Evolutionary conservation across 2,797 vertebrate species (phyloP).

Genomic region (Protonibea diacanthus): DNA sequence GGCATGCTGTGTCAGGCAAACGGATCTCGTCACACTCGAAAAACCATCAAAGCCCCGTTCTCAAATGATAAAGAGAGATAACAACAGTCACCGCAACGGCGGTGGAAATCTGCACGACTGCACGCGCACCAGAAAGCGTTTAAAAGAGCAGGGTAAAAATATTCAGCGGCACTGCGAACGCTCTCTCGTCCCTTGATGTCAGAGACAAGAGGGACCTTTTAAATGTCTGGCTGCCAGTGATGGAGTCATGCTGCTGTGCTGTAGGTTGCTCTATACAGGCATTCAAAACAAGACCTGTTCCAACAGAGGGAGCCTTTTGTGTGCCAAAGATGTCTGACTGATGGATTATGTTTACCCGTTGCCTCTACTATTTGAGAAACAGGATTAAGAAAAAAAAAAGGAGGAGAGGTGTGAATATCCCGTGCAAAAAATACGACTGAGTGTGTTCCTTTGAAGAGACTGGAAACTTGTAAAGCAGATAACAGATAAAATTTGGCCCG

Average conservation of each 20-base stretch:
- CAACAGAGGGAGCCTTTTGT: conserved; percentile 34
- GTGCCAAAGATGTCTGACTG: conserved; percentile 59
- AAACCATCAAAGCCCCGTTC: neutral
- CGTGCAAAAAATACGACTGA: conserved; percentile 28
- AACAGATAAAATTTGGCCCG: neutral
- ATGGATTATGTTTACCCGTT: conserved; percentile 62
- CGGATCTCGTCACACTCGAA: neutral
- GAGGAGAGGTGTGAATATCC: conserved; percentile 32
- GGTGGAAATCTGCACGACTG: neutral
- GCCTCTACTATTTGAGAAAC: conserved; percentile 38
- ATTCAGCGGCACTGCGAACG: neutral
- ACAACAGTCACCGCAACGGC: neutral
- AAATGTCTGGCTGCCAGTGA: conserved; percentile 31
- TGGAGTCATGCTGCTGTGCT: conserved; percentile 27
- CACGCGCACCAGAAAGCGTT: neutral
- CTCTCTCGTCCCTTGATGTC: neutral
- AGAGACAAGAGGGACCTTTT: conserved; percentile 8
- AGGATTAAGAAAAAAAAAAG: conserved; percentile 28
- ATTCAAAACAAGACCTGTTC: conserved; percentile 57
- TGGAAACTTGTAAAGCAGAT: conserved; percentile 18
- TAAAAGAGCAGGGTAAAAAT: neutral
- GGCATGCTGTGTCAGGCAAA: conserved; percentile 8
- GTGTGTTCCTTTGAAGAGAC: neutral
- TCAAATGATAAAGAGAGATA: neutral
- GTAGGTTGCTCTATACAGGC: conserved; percentile 35